A percentile compares a stretch with the other conserved stretches of the same genome.
Evolutionary conservation across 2,888 invertebrate species (phyloP).

Genomic region (Drosophila birchii): DNA sequence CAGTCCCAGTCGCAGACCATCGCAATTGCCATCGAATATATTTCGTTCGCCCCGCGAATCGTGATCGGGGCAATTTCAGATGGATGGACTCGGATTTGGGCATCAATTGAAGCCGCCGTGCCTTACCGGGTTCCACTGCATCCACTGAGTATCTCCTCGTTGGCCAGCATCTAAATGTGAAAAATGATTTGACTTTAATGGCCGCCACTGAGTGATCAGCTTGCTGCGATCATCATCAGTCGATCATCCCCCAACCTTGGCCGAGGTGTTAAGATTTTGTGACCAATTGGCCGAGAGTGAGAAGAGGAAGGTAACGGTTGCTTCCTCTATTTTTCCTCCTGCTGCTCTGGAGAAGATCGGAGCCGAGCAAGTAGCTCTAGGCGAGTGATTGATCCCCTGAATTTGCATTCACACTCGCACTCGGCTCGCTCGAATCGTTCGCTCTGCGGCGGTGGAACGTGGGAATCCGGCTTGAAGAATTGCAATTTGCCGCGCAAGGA

Average conservation of each 20-base stretch:
- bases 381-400: slow-evolving; percentile 73
- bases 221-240: slow-evolving; percentile 46
- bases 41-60: slow-evolving; percentile 62
- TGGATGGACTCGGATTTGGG: slow-evolving; percentile 55
- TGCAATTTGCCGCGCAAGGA: slow-evolving; percentile 50
- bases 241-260: slow-evolving; percentile 56
- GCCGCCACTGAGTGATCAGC: slow-evolving; percentile 82
- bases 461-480: slow-evolving; percentile 75
- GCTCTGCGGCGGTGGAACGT: slow-evolving; percentile 70
- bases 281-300: slow-evolving; percentile 63
- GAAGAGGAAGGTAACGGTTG: slow-evolving; percentile 55
- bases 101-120: slow-evolving; percentile 76
- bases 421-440: slow-evolving; percentile 9
- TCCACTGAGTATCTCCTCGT: slow-evolving; percentile 15
- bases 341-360: slow-evolving; percentile 20
- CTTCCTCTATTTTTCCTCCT: slow-evolving; percentile 59
- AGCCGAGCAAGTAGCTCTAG: slow-evolving; percentile 48
- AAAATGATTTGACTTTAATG: slow-evolving; percentile 84
- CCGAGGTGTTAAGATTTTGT: slow-evolving; percentile 83
- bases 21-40: slow-evolving; percentile 63
- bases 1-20: slow-evolving; percentile 30
- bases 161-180: slow-evolving; percentile 80
- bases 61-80: slow-evolving; percentile 77
- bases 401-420: slow-evolving; percentile 45
- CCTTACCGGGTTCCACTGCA: slow-evolving; percentile 24